Evolutionary conservation across 2,888 invertebrate genomes (phyloP).

Genomic region (Leptopilina myrica): DNA sequence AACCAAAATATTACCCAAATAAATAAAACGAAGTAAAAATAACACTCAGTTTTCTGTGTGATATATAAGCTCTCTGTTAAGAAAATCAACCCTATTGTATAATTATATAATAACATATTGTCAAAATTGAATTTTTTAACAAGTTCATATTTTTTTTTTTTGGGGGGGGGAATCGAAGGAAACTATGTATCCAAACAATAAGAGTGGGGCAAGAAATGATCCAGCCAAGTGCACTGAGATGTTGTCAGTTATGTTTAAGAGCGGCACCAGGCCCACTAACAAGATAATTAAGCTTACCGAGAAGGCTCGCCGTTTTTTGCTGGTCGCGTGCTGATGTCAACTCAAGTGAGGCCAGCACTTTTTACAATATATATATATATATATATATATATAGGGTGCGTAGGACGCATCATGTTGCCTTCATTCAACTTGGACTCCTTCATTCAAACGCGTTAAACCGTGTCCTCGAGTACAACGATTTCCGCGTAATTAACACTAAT

Average conservation of each 20-base stretch:
- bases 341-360: constrained; percentile 59
- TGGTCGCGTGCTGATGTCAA: constrained; percentile 68
- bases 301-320: constrained; percentile 64
- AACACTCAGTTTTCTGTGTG: too few relatives aligned
- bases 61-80: too few relatives aligned
- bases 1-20: too few relatives aligned
- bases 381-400: constrained; percentile 54
- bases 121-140: background rate
- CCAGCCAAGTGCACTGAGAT: constrained; percentile 31
- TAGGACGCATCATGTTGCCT: constrained; percentile 52
- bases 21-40: too few relatives aligned
- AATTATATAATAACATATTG: background rate
- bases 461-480: constrained; percentile 27
- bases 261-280: constrained; percentile 60
- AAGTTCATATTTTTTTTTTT: too few relatives aligned
- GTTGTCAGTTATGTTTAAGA: constrained; percentile 44
- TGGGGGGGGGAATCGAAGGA: constrained; percentile 1
- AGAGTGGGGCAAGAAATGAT: constrained; percentile 11
- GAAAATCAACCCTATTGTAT: background rate
- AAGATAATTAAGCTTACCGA: constrained; percentile 69
- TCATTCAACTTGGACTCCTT: constrained; percentile 54
- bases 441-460: constrained; percentile 45
- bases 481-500: constrained; percentile 38
- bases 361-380: constrained; percentile 54
- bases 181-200: background rate